phyloP scores from a whole-genome alignment of 2,888 invertebrate genomes.

The Hyles lineata region DNA sequence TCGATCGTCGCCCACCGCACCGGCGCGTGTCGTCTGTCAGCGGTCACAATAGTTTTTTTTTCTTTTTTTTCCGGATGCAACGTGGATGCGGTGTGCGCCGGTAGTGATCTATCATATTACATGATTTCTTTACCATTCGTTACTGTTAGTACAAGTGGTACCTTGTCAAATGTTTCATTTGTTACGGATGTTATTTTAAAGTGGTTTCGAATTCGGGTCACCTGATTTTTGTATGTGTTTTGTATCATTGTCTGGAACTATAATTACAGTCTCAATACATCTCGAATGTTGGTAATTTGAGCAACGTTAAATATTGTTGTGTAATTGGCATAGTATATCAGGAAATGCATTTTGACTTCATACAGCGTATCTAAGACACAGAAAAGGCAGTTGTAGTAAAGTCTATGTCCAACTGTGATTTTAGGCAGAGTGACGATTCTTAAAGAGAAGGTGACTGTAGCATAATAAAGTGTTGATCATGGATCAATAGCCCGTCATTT shows the following conservation, averaged over 20 bases:
- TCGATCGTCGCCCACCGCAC: constrained; percentile 48
- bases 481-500: too few relatives aligned
- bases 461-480: too few relatives aligned
- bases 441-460: too few relatives aligned
- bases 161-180: constrained; percentile 12
- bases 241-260: neutral
- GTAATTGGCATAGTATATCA: too few relatives aligned
- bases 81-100: constrained; percentile 41
- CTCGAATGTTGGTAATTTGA: too few relatives aligned
- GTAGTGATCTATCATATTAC: constrained; percentile 42
- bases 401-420: too few relatives aligned
- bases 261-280: neutral
- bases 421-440: too few relatives aligned
- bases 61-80: constrained; percentile 21
- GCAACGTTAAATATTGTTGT: too few relatives aligned
- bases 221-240: neutral
- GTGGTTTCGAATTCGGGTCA: neutral
- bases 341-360: too few relatives aligned
- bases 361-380: too few relatives aligned
- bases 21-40: constrained; percentile 57
- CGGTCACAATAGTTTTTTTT: constrained; percentile 38
- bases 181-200: constrained; percentile 14
- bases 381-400: too few relatives aligned
- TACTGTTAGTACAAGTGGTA: constrained; percentile 24
- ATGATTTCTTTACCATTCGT: constrained; percentile 4